Evolutionary conservation across 2,888 invertebrate genomes (phyloP), one percentile per base, ranked within the genome.

Genomic region (Ectemnius lituratus): DNA sequence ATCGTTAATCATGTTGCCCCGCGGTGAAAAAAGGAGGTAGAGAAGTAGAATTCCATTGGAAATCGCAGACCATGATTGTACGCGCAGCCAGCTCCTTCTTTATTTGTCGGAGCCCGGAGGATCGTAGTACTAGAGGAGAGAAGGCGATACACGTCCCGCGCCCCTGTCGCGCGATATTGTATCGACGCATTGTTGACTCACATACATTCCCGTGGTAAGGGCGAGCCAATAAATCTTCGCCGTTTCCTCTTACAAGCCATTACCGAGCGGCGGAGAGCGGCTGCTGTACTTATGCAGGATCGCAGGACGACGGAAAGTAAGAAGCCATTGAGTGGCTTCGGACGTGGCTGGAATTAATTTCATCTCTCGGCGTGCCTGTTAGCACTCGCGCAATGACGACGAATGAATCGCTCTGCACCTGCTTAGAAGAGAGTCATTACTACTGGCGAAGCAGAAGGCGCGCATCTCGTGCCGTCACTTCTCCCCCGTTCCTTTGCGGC

Each of bases 1-100:
- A 87, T 90, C 90, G 89, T 90, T 90, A 90, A 90, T 90, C 90
- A 90, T 85, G 83, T 75, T 84, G 84, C 74, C 84, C 73, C 75
- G 83, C 84, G 84, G 37, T 37, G 85, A 87, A 88, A 88, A 86
- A 86, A 85, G 52, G 52, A 52, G 16, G n/a, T n/a, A 14, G 37
- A 37, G 37, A 11, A 37, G 37, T 4, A 37, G 37, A 37, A 79
- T 85, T 83, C 85, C 84, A 85, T 86, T 84, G 84, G 88, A 87
- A 85, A 87, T 84, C 83, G 70, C 82, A 77, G 78, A 62, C 76
- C 76, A 74, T 73, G 74, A 76, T 80, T 77, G 79, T 84, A 78
- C 63, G 23, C 23, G 23, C 37, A 37, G 37, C 37, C 8, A 11
- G 72, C 13, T 52, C 65, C 75, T 64, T 73, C 68, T 77, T 80